Evolutionary conservation across 2,888 invertebrate species (phyloP), one percentile per base, ranked within the genome.

Genomic region (Apocheima hispidaria): DNA sequence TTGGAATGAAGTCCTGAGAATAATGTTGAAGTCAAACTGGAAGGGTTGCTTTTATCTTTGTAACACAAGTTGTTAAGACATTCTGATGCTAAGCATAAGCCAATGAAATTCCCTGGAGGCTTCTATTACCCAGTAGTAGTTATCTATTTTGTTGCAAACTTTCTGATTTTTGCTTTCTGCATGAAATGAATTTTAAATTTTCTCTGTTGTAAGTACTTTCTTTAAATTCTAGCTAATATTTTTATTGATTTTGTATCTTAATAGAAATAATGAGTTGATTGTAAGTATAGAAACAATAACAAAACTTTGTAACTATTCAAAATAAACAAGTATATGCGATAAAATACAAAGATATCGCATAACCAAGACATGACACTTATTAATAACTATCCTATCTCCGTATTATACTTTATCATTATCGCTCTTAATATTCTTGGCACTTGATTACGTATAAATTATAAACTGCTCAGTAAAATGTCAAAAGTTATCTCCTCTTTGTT

Each of bases 311-410:
- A 12, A 2, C 7, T 56, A 20, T 4, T 40, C 20, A 28, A 28
- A 20, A 26, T 28, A 62, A 61, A 60, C 61, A 61, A 63, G 74
- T 72, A 71, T 63, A 59, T 60, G 67, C 69, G 72, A 72, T 44
- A 65, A 55, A 69, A 61, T 70, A 69, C 71, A 71, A 68, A 70
- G 70, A 66, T 71, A 68, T 68, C 69, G 71, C 70, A 71, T 72
- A 69, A 60, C 63, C 62, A 48, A 70, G 72, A 71, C 71, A 70
- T 59, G 65, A 75, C 68, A 68, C 56, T 74, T 73, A 76, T 74
- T 74, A 75, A 75, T 77, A 74, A 72, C 66, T 75, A 68, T 72
- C 66, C 53, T 65, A 68, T 54, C 65, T 18, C 48, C 68, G 70
- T 69, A 51, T 50, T n/a, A 63, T 63, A 66, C 61, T 73, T 75